Evolutionary conservation across 2,113 vertebrate genomes (phyloP).

Genomic region (Cyprinodon tularosa): DNA sequence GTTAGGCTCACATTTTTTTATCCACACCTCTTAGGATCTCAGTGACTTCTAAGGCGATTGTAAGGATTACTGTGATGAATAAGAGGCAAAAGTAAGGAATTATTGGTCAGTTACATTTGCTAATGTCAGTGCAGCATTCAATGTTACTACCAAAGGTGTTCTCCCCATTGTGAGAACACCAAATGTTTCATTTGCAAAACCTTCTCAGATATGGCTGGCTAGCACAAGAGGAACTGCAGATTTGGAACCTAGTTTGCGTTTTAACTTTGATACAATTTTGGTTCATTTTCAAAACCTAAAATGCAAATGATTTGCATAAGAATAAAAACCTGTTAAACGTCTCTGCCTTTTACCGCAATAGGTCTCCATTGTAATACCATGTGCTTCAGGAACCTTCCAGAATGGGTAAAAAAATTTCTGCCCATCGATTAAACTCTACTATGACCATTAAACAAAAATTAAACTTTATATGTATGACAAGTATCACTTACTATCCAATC

Average conservation of each 20-base stretch:
- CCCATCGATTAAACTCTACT: not conserved
- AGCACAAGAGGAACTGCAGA: too few relatives aligned
- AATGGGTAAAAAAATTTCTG: not conserved
- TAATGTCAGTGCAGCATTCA: not conserved
- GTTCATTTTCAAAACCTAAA: too few relatives aligned
- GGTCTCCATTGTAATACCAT: constrained; percentile 1
- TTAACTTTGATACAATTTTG: too few relatives aligned
- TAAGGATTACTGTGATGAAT: too few relatives aligned
- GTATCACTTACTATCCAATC: not conserved
- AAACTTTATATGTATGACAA: not conserved
- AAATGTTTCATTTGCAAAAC: too few relatives aligned
- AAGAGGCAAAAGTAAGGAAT: not conserved
- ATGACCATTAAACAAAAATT: not conserved
- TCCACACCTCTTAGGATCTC: too few relatives aligned
- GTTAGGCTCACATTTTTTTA: too few relatives aligned
- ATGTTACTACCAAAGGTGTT: not conserved
- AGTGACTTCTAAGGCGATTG: not conserved
- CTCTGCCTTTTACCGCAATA: not conserved
- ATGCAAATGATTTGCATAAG: too few relatives aligned
- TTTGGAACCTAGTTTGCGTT: too few relatives aligned
- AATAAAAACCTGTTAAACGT: not conserved
- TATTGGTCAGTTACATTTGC: not conserved
- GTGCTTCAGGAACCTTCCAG: constrained; percentile 21
- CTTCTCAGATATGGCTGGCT: too few relatives aligned
- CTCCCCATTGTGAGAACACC: not conserved